Base-by-base conservation (phyloP, 2,888 invertebrate species). In the Galerucella nymphaeae region DNA sequence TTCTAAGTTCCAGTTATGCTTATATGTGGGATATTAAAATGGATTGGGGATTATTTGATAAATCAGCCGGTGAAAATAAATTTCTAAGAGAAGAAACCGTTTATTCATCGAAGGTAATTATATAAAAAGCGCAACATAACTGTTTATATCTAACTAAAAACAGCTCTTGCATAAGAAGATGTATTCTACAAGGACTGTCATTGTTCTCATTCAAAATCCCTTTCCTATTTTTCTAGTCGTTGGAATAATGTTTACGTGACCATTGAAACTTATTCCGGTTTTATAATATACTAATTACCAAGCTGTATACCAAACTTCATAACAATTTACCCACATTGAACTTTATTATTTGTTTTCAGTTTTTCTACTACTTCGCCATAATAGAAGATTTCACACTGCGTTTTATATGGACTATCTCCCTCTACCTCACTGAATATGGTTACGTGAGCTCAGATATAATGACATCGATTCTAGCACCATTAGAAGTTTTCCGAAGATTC, bases 11-110 rank as follows among this genome's bases (percentile, higher is more conserved):
- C 3, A 90, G 91, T 76, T 96, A 95, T 85, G 93, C 94, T 6
- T 94, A 94, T 84, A 90, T 91, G 30, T 96, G 96, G 95, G 95
- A 96, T 85, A 91, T 95, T 70, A 93, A 93, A 87, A 94, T 96
- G 94, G 96, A 96, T 89, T 96, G 95, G 95, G 94, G 94, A 8
- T 87, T 95, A 58, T 90, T 94, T 81, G 95, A 94, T 85, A 89
- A 90, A 75, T 90, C 90, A 78, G 90, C 93, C 14, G 93, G 93
- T n/a, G 93, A 93, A 85, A 92, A 94, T 87, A 89, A 88, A 82
- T 91, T 93, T 83, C 87, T 94, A 53, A 86, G 94, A 71, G 94
- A 94, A 84, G 94, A 94, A 88, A 91, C 93, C 78, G 94, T 94
- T 64, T 94, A 94, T 86, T 92, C 93, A 30, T 91, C 92, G 73